Percentiles rank a stretch among this genome's conserved stretches.
These are phyloP conservation scores for Trachymyrmex cornetzi DNA, from an alignment of 1,140 invertebrate species.

Conservation along the genomic window DNA sequence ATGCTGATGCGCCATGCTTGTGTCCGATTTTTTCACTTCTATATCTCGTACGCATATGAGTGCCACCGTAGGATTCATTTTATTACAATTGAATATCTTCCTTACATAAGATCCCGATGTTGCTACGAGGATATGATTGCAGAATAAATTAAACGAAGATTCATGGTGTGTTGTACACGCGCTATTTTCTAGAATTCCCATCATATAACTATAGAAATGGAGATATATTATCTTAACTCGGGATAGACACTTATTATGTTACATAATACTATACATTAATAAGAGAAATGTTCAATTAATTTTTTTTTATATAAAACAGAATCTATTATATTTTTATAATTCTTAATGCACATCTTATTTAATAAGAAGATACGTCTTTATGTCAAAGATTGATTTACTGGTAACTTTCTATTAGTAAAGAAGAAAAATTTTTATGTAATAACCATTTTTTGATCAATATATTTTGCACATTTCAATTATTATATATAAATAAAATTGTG, in stretches of 20 bases:
- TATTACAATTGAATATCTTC: slow-evolving; percentile 8
- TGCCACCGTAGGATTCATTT: not conserved
- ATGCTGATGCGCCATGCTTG: slow-evolving; percentile 50
- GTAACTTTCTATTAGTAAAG: not conserved
- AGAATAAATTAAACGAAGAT: slow-evolving; percentile 37
- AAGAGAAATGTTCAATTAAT: slow-evolving; percentile 14
- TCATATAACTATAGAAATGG: slow-evolving; percentile 29
- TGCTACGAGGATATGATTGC: not conserved
- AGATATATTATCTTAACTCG: not conserved
- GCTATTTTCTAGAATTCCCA: slow-evolving; percentile 6
- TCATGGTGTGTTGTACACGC: not conserved
- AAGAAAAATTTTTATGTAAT: slow-evolving; percentile 12
- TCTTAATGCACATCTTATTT: not conserved
- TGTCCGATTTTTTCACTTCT: slow-evolving; percentile 55
- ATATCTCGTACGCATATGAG: not conserved
- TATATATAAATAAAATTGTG: slow-evolving; percentile 2
- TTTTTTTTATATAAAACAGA: not conserved
- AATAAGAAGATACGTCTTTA: slow-evolving; percentile 5
- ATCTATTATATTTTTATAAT: not conserved
- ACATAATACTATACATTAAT: not conserved
- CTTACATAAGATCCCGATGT: slow-evolving; percentile 26
- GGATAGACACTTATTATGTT: not conserved
- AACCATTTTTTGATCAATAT: not conserved
- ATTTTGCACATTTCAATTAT: not conserved
- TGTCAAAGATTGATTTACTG: not conserved